Conservation (phyloP, 2,113 vertebrate genomes). For the Varanus salvator region DNA sequence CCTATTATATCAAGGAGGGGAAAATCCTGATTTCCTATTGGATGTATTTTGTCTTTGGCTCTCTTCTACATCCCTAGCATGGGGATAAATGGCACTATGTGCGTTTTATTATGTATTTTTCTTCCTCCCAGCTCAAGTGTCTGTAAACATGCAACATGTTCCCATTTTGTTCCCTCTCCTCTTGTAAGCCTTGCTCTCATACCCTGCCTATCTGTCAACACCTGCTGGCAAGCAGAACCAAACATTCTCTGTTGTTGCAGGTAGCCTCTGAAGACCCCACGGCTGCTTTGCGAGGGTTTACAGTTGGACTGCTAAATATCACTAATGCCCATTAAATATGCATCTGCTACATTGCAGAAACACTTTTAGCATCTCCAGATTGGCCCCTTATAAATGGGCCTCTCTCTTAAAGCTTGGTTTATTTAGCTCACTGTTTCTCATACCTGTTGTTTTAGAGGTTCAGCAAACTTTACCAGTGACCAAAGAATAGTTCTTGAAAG, state of each 20-base stretch:
- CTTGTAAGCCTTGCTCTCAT: conserved; percentile 9
- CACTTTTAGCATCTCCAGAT: neutral
- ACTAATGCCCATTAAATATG: conserved; percentile 29
- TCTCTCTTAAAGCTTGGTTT: neutral
- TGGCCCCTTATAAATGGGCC: neutral
- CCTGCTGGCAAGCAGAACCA: conserved; percentile 28
- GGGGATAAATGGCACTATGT: neutral
- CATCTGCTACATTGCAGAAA: neutral
- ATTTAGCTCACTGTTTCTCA: neutral
- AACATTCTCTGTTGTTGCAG: neutral
- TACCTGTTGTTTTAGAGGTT: neutral
- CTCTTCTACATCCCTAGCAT: neutral
- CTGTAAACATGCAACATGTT: conserved; percentile 23
- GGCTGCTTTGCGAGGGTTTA: conserved; percentile 13
- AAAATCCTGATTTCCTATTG: conserved; percentile 1
- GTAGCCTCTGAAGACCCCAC: neutral
- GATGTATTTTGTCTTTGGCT: neutral
- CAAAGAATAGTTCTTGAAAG: no score
- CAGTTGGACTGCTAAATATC: conserved; percentile 26
- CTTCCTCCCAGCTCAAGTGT: neutral
- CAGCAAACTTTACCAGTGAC: no score
- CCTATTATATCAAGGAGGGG: neutral
- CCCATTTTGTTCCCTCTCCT: neutral
- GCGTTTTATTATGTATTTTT: neutral
- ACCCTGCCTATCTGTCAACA: conserved; percentile 11